phyloP scores from a whole-genome alignment of 1,140 invertebrate species.

The Paraescarpia echinospica region DNA sequence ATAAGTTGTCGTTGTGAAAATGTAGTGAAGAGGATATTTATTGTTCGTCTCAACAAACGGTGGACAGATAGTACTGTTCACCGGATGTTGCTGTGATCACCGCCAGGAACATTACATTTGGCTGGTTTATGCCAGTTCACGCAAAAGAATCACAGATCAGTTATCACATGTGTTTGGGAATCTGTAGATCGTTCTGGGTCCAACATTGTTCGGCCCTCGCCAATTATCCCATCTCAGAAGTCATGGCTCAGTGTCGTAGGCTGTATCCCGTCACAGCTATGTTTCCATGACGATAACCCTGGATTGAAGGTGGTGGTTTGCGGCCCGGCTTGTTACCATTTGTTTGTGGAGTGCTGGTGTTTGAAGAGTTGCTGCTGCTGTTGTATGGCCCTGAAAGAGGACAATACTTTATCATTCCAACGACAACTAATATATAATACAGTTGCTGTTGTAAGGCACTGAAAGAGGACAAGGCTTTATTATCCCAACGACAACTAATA shows the following conservation, averaged over 20 bases:
- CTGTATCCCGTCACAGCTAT: slow-evolving; percentile 49
- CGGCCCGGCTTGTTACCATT: slow-evolving; percentile 29
- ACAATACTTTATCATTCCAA: slow-evolving; percentile 3
- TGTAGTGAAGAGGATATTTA: neutral
- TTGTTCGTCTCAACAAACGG: neutral
- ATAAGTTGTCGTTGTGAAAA: neutral
- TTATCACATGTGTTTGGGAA: neutral
- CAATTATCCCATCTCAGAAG: neutral
- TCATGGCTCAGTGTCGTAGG: slow-evolving; percentile 23
- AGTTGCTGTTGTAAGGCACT: no score
- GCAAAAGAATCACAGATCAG: neutral
- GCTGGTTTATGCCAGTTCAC: neutral
- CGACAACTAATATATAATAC: slow-evolving; percentile 8
- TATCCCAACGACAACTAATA: no score
- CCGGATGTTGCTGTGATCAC: neutral
- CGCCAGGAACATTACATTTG: slow-evolving; percentile 6
- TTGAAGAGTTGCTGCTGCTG: slow-evolving; percentile 36
- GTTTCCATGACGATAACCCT: slow-evolving; percentile 48
- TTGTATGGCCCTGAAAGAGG: slow-evolving; percentile 17
- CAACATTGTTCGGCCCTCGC: slow-evolving; percentile 22
- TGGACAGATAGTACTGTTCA: neutral
- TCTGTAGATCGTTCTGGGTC: neutral
- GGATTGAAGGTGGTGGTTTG: slow-evolving; percentile 45
- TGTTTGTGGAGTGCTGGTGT: slow-evolving; percentile 43
- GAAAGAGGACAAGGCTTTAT: no score